phyloP scores from a whole-genome alignment of 1,140 invertebrate genomes.

The Neuroterus valhalla region DNA sequence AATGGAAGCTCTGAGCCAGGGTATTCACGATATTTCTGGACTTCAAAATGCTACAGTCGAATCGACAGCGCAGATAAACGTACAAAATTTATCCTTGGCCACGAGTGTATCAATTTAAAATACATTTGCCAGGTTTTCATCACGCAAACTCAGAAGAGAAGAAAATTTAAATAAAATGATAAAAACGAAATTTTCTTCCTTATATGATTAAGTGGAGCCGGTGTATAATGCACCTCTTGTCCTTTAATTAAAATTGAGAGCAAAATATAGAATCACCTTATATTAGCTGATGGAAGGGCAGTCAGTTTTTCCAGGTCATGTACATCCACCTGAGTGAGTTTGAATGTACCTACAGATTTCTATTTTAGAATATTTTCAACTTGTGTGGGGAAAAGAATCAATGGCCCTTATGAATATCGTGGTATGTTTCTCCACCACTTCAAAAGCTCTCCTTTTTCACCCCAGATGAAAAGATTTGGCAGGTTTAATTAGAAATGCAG shows the following conservation, averaged over 20 bases:
- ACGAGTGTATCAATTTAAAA: conserved; percentile 54
- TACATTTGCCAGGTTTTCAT: not conserved
- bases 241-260: not conserved
- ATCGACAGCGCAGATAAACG: conserved; percentile 57
- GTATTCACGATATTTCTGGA: conserved; percentile 59
- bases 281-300: not conserved
- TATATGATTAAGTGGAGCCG: not conserved
- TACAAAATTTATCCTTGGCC: conserved; percentile 52
- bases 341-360: conserved; percentile 1
- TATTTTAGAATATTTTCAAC: conserved; percentile 3
- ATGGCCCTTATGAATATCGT: conserved; percentile 34
- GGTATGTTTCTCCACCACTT: conserved; percentile 31
- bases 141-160: not conserved
- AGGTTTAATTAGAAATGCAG: not conserved
- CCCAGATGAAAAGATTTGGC: not conserved
- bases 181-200: not conserved
- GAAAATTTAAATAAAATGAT: not conserved
- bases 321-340: not conserved
- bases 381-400: conserved; percentile 4
- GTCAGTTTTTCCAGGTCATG: not conserved
- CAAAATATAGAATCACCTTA: not conserved
- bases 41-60: conserved; percentile 52
- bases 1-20: conserved; percentile 55
- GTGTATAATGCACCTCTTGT: not conserved
- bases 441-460: not conserved